Percentiles rank a stretch among this genome's conserved stretches.
Evolutionary conservation across 2,888 invertebrate genomes (phyloP).

Genomic region (Nycteola revayana): DNA sequence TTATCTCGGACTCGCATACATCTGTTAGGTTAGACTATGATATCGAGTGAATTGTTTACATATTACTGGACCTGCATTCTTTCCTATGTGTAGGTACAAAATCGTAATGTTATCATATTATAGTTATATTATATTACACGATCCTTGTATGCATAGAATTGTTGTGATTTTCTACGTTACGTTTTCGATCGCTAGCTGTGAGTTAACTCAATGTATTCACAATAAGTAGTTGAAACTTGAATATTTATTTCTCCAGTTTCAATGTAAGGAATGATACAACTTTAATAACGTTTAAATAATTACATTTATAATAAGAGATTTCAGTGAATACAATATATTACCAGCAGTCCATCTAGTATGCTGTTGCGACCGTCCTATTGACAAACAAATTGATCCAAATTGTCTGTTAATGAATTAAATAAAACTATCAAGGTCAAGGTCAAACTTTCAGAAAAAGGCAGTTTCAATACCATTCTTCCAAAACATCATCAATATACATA

Average conservation of each 20-base stretch:
- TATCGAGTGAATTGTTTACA: constrained; percentile 61
- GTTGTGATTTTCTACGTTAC: constrained; percentile 58
- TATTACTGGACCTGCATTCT: constrained; percentile 53
- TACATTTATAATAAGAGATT: constrained; percentile 15
- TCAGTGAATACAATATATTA: constrained; percentile 20
- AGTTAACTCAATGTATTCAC: constrained; percentile 31
- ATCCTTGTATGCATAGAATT: constrained; percentile 50
- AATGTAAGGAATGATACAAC: constrained; percentile 20
- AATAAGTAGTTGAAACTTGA: constrained; percentile 24
- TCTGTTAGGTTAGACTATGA: constrained; percentile 65
- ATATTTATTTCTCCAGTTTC: constrained; percentile 22
- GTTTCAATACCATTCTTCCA: constrained; percentile 22
- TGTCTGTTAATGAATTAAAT: constrained; percentile 21
- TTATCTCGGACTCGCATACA: constrained; percentile 62
- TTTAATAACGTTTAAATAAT: constrained; percentile 17
- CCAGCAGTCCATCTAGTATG: constrained; percentile 22
- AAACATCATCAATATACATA: constrained; percentile 26
- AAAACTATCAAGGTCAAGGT: constrained; percentile 12
- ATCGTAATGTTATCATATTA: constrained; percentile 51
- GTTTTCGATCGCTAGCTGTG: constrained; percentile 66
- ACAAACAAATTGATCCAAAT: constrained; percentile 38
- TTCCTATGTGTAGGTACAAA: constrained; percentile 56
- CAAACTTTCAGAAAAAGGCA: constrained; percentile 9
- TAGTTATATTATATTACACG: constrained; percentile 54
- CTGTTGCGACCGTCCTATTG: constrained; percentile 53